phyloP scores from a whole-genome alignment of 1,140 invertebrate species.

The Apis cerana region DNA sequence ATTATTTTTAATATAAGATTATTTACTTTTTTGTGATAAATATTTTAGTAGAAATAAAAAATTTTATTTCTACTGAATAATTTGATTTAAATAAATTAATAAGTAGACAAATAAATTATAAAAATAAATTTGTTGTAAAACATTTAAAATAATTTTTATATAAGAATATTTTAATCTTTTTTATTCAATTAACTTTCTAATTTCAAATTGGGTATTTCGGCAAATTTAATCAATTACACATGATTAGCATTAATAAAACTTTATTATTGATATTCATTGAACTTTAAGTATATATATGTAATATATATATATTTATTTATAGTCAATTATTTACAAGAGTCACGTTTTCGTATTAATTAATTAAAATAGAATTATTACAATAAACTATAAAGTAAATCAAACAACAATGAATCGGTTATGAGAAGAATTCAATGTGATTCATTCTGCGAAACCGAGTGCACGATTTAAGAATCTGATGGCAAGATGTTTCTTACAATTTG shows the following conservation, averaged over 20 bases:
- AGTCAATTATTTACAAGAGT: constrained; percentile 75
- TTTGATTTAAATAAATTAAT: neutral
- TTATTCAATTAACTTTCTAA: neutral
- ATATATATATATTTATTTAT: constrained; percentile 61
- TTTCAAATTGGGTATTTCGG: neutral
- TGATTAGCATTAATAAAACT: constrained; percentile 69
- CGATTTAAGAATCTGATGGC: constrained; percentile 64
- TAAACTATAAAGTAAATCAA: constrained; percentile 79
- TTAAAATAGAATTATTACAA: constrained; percentile 76
- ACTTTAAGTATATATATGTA: constrained; percentile 64
- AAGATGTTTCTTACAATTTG: constrained; percentile 66
- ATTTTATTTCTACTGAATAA: neutral
- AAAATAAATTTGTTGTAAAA: too few species aligned
- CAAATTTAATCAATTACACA: neutral
- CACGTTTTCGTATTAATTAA: constrained; percentile 65
- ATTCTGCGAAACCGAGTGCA: constrained; percentile 54
- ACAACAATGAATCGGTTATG: constrained; percentile 71
- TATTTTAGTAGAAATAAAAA: neutral
- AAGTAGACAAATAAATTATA: too few species aligned
- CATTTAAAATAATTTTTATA: neutral
- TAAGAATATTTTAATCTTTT: neutral
- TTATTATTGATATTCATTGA: constrained; percentile 69
- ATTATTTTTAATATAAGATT: neutral
- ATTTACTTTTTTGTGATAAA: neutral
- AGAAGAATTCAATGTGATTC: constrained; percentile 61